A percentile compares a stretch with the other conserved stretches of the same genome.
Evolutionary conservation across 1,140 invertebrate genomes (phyloP).

Genomic region (Brachionus sp.): DNA sequence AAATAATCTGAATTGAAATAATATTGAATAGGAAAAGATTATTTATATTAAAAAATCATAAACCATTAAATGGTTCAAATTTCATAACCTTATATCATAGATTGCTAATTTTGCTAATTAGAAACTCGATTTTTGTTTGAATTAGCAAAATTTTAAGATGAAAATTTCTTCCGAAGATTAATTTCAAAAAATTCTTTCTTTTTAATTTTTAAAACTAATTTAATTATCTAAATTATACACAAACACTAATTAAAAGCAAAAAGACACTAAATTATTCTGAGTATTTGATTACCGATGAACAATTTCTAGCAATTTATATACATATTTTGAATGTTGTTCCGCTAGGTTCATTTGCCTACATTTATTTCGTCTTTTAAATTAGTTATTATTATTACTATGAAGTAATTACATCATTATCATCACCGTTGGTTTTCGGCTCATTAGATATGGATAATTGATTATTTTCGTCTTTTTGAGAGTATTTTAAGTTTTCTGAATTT

Average conservation of each 20-base stretch:
- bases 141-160: background rate
- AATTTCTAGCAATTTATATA: background rate
- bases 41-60: background rate
- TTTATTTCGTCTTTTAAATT: background rate
- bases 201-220: background rate
- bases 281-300: background rate
- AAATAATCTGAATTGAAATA: background rate
- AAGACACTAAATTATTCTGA: background rate
- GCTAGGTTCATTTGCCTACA: background rate
- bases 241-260: background rate
- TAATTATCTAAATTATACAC: background rate
- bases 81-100: background rate
- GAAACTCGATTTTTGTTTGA: background rate
- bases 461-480: background rate
- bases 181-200: background rate
- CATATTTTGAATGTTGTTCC: background rate
- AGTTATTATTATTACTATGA: background rate
- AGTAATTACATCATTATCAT: conserved; percentile 33
- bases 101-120: background rate
- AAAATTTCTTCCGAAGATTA: background rate
- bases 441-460: background rate
- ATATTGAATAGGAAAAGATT: background rate
- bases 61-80: conserved; percentile 19
- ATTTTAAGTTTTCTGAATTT: background rate
- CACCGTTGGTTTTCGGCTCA: background rate